Conservation (phyloP, 1,140 invertebrate genomes). For the Leptoteleia sp. region DNA sequence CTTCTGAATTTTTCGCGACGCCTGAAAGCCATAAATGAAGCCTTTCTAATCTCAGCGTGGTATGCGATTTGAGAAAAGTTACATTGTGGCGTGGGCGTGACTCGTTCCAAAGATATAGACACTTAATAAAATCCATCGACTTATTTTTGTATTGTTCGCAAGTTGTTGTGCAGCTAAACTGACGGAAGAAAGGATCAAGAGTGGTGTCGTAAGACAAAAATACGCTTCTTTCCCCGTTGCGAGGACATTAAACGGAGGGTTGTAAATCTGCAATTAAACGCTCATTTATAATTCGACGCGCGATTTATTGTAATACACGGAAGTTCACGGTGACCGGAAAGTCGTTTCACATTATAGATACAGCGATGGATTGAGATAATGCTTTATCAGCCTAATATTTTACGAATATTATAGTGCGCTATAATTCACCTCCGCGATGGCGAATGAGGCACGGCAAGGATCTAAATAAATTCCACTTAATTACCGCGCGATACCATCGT, state of each 20-base stretch:
- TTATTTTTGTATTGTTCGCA: slow-evolving; percentile 61
- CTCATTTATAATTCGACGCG: slow-evolving; percentile 25
- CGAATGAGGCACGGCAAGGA: slow-evolving; percentile 40
- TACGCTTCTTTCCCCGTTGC: neutral
- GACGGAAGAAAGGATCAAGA: slow-evolving; percentile 45
- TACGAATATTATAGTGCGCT: slow-evolving; percentile 59
- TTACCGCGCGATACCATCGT: slow-evolving; percentile 58
- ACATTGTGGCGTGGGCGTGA: slow-evolving; percentile 54
- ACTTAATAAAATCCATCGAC: slow-evolving; percentile 53
- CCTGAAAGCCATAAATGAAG: slow-evolving; percentile 23
- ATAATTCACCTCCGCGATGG: slow-evolving; percentile 57
- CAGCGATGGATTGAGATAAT: slow-evolving; percentile 64
- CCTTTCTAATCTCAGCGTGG: slow-evolving; percentile 54
- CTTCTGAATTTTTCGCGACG: slow-evolving; percentile 23
- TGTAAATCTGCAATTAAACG: slow-evolving; percentile 39
- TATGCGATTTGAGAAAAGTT: slow-evolving; percentile 45
- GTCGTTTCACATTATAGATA: slow-evolving; percentile 61
- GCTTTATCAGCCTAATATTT: slow-evolving; percentile 62
- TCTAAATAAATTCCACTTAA: slow-evolving; percentile 66
- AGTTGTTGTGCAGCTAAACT: slow-evolving; percentile 34
- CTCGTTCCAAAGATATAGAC: slow-evolving; percentile 56
- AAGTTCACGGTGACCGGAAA: slow-evolving; percentile 54
- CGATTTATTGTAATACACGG: slow-evolving; percentile 52
- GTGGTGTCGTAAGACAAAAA: slow-evolving; percentile 3
- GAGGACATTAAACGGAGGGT: slow-evolving; percentile 2